Evolutionary conservation across 2,113 vertebrate species (phyloP), one percentile per base, ranked within the genome.

Genomic region (Strigops habroptila): DNA sequence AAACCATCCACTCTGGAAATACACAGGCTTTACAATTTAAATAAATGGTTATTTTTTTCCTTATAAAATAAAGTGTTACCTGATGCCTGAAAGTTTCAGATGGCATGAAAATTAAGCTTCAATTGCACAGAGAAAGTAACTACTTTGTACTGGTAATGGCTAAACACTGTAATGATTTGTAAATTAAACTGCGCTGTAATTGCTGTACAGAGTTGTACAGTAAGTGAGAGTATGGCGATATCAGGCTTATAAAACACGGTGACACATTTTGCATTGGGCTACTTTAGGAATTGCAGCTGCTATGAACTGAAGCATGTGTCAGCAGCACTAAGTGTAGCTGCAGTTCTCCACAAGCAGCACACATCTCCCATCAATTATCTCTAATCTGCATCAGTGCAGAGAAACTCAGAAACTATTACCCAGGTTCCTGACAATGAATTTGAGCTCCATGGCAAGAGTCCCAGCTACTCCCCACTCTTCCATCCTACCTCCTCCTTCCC

Each of bases 51-150:
- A 77, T 91, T 95, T 97, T 91, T 96, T 96, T 51, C 80, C 91
- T 86, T 91, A 92, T 89, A 95, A 96, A 96, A 95, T 86, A 90
- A 95, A 95, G 92, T 89, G 86, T 82, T 96, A 96, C 93, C 76
- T 95, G 92, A 97, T 88, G 88, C 90, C 88, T 77, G 76, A 49
- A 88, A 74, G 90, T 79, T 95, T 97, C 94, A 94, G 90, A 84
- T 74, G 86, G 73, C 93, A 94, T 77, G 90, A 92, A 94, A 97
- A 97, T 96, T 96, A 93, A 88, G 53, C 83, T 93, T 92, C 87
- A 96, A 92, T 91, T 96, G 92, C 94, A 78, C 80, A 70, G 84
- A 82, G 64, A 97, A 94, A 97, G 91, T 87, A 96, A 96, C 90
- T 91, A 89, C 92, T 93, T 90, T 92, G 94, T 93, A 85, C 86